Base-by-base conservation (phyloP, 2,888 invertebrate genomes). In the Stictocephala bisonia region DNA sequence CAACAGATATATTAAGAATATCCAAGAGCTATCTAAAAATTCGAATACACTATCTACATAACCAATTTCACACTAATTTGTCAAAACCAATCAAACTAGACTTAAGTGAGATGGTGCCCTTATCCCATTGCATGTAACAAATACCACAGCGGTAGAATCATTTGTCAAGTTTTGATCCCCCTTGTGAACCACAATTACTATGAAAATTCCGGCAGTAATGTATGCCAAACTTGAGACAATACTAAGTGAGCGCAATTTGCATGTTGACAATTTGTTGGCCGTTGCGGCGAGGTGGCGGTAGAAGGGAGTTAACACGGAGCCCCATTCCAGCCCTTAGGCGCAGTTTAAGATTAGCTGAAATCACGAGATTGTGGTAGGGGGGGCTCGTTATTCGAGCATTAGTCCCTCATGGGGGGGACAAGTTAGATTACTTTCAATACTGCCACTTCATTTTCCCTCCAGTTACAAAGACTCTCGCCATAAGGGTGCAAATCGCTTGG, bases 401-500 rank as follows among this genome's bases (percentile, higher is more conserved):
- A 73, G 73, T 73, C 72, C 72, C 72, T 68, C 56, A 51, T 53
- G 74, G 72, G 35, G 27, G 72, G 56, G 67, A 66, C 64, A 71
- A 74, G 35, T 74, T 74, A 71, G 74, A 74, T 74, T 71, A 71
- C 71, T 74, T 71, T 74, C 74, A 71, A 74, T 71, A 71, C 74
- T 50, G 71, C 71, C 71, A 71, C 74, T 74, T 74, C 74, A 74
- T 73, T 73, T 73, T 73, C 73, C 70, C 73, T 53, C 70, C 56
- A 24, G 50, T 58, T 70, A 73, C 73, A 73, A 73, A 73, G 73
- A 73, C 70, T 73, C 70, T 44, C 51, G 64, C 73, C 73, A 73
- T 73, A 73, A 73, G 73, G 73, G 73, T 73, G 73, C 73, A 73
- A 73, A 73, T 73, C 73, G 73, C 70, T 73, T 44, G 73, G 58